Evolutionary conservation across 2,113 vertebrate genomes (phyloP), one percentile per base, ranked within the genome.

Genomic region (Polyodon spathula): DNA sequence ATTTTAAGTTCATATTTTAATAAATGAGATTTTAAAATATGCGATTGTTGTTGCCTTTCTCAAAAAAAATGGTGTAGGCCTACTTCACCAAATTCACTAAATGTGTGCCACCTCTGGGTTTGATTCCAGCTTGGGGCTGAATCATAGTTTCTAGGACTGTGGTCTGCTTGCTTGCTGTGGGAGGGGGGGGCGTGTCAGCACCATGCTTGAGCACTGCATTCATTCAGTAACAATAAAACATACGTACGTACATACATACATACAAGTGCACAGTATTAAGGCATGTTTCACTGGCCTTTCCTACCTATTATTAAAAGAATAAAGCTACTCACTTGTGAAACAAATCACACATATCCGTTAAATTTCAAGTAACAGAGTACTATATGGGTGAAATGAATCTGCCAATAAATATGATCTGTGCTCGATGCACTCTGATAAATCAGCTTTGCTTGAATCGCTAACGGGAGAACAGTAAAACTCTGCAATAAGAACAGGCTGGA

Each of bases 241-340:
- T 44, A 44, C 43, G 12, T 44, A 63, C 10, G 38, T 40, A 37
- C n/a, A 59, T 15, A 57, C 43, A 44, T 44, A n/a, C n/a, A n/a
- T n/a, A n/a, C n/a, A 46, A 54, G 4, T 8, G 16, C 15, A 27
- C 27, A 54, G 16, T 54, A 6, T 17, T 54, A 4, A 4, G 11
- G 11, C n/a, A 50, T 8, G 6, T 10, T 50, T 50, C 54, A 8
- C 37, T 14, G 14, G 14, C 2, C 14, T 60, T 60, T 15, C 37
- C 10, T 15, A 37, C 14, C 59, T 40, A 10, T 37, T 40, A 40
- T 37, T 52, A 16, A 60, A 60, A 46, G 6, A 48, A 9, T 60
- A 3, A 51, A 41, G 14, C 59, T 39, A 40, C 41, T 52, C 27
- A 61, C 42, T 40, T 17, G 17, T 50, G 58, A 60, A 17, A 60